Percentiles rank a stretch among this genome's conserved stretches.
Conservation (phyloP, 2,113 vertebrate species). For the Cynopterus brachyotis region DNA sequence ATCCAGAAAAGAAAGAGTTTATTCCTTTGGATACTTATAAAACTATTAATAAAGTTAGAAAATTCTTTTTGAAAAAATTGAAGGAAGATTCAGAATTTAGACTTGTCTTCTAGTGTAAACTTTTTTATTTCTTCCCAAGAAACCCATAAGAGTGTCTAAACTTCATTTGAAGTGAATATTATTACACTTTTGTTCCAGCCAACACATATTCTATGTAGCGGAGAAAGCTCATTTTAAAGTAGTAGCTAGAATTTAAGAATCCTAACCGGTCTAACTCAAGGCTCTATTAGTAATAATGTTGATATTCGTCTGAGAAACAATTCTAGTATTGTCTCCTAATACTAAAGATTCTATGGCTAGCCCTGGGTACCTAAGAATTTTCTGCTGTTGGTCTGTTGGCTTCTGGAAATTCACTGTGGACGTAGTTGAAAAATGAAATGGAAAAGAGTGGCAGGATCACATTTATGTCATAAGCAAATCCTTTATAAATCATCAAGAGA, state of each 20-base stretch:
- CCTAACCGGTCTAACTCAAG: not conserved
- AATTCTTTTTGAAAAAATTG: not conserved
- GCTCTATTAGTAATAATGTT: not conserved
- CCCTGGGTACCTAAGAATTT: not conserved
- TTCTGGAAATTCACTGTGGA: constrained; percentile 55
- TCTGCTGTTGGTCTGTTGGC: not conserved
- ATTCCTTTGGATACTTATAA: not conserved
- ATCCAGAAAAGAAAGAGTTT: not conserved
- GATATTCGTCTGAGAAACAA: not conserved
- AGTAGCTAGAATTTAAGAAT: not conserved
- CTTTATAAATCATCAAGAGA: constrained; percentile 85
- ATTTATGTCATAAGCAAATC: constrained; percentile 80
- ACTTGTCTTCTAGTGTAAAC: not conserved
- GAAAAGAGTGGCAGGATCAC: constrained; percentile 70
- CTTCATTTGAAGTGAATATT: not conserved
- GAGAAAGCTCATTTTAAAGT: constrained; percentile 27
- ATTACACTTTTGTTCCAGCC: not conserved
- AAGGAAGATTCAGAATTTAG: not conserved
- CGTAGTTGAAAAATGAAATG: constrained; percentile 68
- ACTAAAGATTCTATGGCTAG: not conserved
- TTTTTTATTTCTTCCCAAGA: not conserved
- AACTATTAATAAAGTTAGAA: not conserved
- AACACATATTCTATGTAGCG: not conserved
- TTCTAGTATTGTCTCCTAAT: not conserved
- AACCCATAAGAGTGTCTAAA: not conserved